A percentile compares a stretch with the other conserved stretches of the same genome.
phyloP scores from a whole-genome alignment of 1,140 invertebrate species.

The Aradophagus sp. region DNA sequence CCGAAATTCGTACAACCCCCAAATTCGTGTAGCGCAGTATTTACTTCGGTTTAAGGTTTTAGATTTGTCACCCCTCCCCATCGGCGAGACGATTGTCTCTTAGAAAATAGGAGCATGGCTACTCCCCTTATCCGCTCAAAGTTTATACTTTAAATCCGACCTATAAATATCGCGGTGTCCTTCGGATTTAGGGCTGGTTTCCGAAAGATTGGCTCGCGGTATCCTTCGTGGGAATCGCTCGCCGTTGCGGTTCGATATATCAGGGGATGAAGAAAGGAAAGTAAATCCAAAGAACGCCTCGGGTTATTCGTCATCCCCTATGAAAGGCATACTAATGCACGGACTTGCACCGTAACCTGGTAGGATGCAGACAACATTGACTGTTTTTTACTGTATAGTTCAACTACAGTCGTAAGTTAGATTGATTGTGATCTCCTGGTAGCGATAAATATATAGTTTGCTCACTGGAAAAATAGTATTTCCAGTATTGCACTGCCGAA shows the following conservation, averaged over 20 bases:
- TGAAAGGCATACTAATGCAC: constrained; percentile 61
- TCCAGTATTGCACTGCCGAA: no score
- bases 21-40: constrained; percentile 56
- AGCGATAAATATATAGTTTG: no score
- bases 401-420: no score
- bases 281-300: constrained; percentile 58
- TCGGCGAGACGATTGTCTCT: constrained; percentile 62
- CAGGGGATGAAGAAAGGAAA: constrained; percentile 71
- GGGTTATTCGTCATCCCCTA: constrained; percentile 68
- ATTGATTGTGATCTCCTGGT: no score
- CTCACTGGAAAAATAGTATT: no score
- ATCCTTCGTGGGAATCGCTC: constrained; percentile 75
- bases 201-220: constrained; percentile 75
- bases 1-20: constrained; percentile 42
- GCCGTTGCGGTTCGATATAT: constrained; percentile 72
- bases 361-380: no score
- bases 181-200: constrained; percentile 74
- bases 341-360: no score
- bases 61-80: constrained; percentile 60
- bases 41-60: constrained; percentile 66
- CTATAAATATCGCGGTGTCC: constrained; percentile 74
- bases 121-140: constrained; percentile 64
- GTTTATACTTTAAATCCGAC: constrained; percentile 76
- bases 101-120: constrained; percentile 70
- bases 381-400: no score